Base-by-base conservation (phyloP, 2,113 vertebrate genomes). In the Podarcis raffonei region DNA sequence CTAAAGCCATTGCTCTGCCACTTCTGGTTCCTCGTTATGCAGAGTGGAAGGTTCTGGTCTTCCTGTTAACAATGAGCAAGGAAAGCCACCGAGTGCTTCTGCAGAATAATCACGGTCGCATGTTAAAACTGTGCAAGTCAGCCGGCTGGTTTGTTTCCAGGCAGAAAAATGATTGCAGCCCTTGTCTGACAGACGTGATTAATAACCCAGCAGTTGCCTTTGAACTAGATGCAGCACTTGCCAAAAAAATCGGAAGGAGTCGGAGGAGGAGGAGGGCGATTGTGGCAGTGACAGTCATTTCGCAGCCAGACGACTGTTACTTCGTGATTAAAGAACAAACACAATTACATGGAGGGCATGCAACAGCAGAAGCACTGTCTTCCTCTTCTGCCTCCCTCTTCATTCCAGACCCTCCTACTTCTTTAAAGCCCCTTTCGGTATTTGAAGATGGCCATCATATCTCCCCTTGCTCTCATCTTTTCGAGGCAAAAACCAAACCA, bases 241-340 rank as follows among this genome's bases (percentile, higher is more conserved):
- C 95, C 96, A 97, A 96, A 96, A 68, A 32, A 53, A 96, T 88
- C 86, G 95, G 94, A 89, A 96, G 92, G 94, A 94, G 90, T 94
- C 89, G 91, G 71, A 88, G 35, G 83, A 91, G 42, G 42, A 48
- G 86, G 91, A 88, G 65, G 88, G 89, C 74, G 62, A 88, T 62
- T 71, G 59, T 30, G 91, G 81, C 93, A 91, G 88, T 95, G 95
- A 94, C 94, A 96, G 93, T 92, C 94, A 93, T 92, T 96, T 95
- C 90, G 89, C 75, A 94, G 90, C 90, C 95, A 94, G 87, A 87
- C 89, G 93, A 95, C 91, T 96, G 83, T 5, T 4, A 90, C 95
- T 95, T 95, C 94, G 92, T 97, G 94, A 96, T 96, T 96, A 97
- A 95, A 96, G 94, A 94, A 93, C 94, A 95, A 95, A 95, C 90